Conservation (phyloP, 2,888 invertebrate genomes). For the Cephalotes varians region DNA sequence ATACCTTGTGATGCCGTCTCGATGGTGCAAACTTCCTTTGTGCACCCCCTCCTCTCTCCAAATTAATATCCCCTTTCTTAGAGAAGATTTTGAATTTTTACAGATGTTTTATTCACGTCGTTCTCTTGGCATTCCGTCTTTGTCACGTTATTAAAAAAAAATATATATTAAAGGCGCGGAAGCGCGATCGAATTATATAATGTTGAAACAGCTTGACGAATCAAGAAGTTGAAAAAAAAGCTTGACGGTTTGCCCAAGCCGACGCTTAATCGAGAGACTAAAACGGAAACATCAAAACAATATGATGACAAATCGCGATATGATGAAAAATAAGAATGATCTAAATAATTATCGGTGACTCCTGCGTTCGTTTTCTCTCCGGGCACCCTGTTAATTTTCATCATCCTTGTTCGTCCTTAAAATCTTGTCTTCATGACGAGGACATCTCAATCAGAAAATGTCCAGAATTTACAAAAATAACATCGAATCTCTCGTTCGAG, state of each 20-base stretch:
- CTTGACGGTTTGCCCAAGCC: conserved; percentile 19
- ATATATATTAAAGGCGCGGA: background rate
- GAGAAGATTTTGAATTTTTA: background rate
- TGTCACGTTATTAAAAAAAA: conserved; percentile 47
- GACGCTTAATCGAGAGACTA: background rate
- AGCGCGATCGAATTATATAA: conserved; percentile 7
- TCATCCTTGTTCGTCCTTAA: conserved; percentile 30
- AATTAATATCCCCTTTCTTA: background rate
- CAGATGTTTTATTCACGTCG: background rate
- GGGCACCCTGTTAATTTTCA: background rate
- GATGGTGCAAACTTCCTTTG: background rate
- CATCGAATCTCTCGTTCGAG: conserved; percentile 13
- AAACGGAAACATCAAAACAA: conserved; percentile 24
- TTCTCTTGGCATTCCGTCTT: conserved; percentile 23
- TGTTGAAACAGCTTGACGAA: conserved; percentile 21
- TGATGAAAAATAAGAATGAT: background rate
- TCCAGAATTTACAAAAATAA: conserved; percentile 16
- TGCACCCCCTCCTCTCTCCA: background rate
- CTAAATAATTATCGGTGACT: background rate
- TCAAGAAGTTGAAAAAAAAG: conserved; percentile 7
- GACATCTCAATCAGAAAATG: conserved; percentile 19
- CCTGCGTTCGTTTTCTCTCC: background rate
- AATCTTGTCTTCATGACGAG: background rate
- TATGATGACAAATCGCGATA: background rate
- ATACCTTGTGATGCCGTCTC: conserved; percentile 67